Conservation (phyloP, 2,888 invertebrate genomes). For the Cantharis rufa region DNA sequence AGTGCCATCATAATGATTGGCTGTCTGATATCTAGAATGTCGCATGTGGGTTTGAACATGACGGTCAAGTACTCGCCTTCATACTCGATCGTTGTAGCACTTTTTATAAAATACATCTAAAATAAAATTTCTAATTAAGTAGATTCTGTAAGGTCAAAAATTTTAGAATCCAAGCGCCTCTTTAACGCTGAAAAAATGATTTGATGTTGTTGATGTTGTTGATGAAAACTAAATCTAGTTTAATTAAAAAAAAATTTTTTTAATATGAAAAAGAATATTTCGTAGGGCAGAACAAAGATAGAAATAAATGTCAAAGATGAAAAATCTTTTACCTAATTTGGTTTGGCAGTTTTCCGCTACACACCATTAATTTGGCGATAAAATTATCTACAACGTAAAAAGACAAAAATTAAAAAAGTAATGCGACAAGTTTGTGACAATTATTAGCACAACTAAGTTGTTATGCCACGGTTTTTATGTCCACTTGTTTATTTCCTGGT, state of each 20-base stretch:
- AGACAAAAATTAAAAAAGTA: neutral
- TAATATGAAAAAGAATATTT: neutral
- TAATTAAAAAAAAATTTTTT: too few species aligned
- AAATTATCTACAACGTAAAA: neutral
- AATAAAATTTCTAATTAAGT: neutral
- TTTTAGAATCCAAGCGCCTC: neutral
- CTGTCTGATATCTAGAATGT: conserved; percentile 20
- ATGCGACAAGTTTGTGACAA: conserved; percentile 12
- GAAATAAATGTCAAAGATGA: neutral
- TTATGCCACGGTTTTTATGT: conserved; percentile 19
- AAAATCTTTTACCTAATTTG: neutral
- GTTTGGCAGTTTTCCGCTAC: neutral
- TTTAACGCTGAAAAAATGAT: neutral
- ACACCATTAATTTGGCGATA: neutral
- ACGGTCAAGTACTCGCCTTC: conserved; percentile 22
- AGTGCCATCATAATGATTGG: conserved; percentile 20
- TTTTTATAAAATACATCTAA: conserved; percentile 9
- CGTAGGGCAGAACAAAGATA: neutral
- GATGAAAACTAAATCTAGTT: too few species aligned
- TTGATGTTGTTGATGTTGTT: too few species aligned
- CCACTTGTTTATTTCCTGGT: conserved; percentile 26
- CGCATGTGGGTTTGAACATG: conserved; percentile 27
- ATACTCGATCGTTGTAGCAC: conserved; percentile 18
- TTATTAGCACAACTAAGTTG: neutral
- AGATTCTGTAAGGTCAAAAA: neutral